A percentile compares a stretch with the other conserved stretches of the same genome.
These are phyloP conservation scores for Netelia fuscicornis DNA, from an alignment of 2,888 invertebrate genomes.

Conservation along the genomic window DNA sequence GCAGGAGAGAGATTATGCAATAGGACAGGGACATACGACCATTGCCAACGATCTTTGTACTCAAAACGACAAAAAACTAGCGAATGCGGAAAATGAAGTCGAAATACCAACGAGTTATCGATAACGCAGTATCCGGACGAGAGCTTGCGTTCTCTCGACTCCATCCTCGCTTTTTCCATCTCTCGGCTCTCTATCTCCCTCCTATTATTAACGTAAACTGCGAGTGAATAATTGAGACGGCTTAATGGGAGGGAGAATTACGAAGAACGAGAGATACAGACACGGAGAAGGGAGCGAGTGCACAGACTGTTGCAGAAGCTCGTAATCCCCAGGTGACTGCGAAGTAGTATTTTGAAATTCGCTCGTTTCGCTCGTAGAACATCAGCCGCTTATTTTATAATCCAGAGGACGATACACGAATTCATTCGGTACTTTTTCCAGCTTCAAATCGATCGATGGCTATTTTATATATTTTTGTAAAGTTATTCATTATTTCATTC, in stretches of 20 bases:
- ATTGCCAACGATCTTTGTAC: not conserved
- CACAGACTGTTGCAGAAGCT: constrained; percentile 64
- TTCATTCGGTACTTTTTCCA: not conserved
- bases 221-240: constrained; percentile 81
- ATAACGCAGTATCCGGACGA: constrained; percentile 48
- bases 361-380: constrained; percentile 20
- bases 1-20: not conserved
- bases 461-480: no score
- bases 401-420: constrained; percentile 20
- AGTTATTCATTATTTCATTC: no score
- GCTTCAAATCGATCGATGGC: not conserved
- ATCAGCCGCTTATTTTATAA: constrained; percentile 38
- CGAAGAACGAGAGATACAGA: constrained; percentile 71
- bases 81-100: not conserved
- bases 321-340: constrained; percentile 79
- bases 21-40: not conserved
- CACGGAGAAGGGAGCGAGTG: constrained; percentile 61
- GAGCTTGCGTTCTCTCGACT: constrained; percentile 47
- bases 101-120: constrained; percentile 49
- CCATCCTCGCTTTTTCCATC: constrained; percentile 51
- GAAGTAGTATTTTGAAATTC: constrained; percentile 71
- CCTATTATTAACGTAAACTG: constrained; percentile 83
- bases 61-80: not conserved
- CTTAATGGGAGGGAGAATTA: constrained; percentile 83
- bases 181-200: constrained; percentile 43